Evolutionary conservation across 2,888 invertebrate genomes (phyloP).

Genomic region (Gandaritis pyraliata): DNA sequence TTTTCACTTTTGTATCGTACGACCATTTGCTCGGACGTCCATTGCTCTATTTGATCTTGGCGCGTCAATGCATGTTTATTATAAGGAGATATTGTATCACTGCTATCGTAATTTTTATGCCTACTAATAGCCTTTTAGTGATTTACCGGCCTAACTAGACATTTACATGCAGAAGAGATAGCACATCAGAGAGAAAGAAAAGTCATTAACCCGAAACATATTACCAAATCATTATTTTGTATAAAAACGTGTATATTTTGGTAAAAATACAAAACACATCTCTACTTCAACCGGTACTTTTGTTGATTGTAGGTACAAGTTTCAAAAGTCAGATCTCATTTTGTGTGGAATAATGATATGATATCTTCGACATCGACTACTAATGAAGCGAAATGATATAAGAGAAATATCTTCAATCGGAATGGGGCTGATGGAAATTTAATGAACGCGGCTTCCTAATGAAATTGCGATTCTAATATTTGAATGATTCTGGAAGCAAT

Average conservation of each 20-base stretch:
- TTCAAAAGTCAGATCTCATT: constrained; percentile 11
- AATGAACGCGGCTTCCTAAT: constrained; percentile 27
- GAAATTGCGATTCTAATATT: constrained; percentile 29
- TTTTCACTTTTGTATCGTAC: constrained; percentile 30
- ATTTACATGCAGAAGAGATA: too few relatives aligned
- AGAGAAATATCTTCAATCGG: constrained; percentile 31
- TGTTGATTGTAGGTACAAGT: constrained; percentile 6
- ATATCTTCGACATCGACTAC: constrained; percentile 21
- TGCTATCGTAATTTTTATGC: not conserved
- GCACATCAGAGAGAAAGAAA: too few relatives aligned
- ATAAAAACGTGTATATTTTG: not conserved
- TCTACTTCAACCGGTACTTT: not conserved
- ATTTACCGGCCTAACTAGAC: not conserved
- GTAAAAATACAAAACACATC: not conserved
- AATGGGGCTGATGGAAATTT: constrained; percentile 36
- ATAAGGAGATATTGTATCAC: not conserved
- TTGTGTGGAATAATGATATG: constrained; percentile 21
- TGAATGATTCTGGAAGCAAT: constrained; percentile 18
- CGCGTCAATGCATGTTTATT: not conserved
- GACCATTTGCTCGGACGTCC: constrained; percentile 7
- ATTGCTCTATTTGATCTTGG: constrained; percentile 8
- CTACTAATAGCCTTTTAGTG: not conserved
- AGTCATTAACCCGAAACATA: too few relatives aligned
- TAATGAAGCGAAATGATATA: constrained; percentile 31
- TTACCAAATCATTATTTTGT: not conserved